Base-by-base conservation (phyloP, 2,888 invertebrate species). In the Latrodectus elegans region DNA sequence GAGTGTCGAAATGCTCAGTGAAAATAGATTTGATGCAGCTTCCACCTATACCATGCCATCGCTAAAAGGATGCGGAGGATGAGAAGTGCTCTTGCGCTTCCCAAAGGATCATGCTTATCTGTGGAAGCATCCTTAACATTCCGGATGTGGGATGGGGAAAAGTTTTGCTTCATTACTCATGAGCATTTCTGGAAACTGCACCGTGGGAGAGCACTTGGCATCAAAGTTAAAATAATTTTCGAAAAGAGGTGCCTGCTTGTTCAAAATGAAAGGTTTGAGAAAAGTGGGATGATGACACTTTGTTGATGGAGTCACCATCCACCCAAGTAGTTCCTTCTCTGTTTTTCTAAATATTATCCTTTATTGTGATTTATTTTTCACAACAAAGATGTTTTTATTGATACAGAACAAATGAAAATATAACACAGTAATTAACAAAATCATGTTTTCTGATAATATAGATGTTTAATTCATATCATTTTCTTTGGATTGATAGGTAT, bases 131-230 rank as follows among this genome's bases (percentile, higher is more conserved):
- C 68, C 79, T 85, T 74, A 85, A 79, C 79, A 74, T 85, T 74
- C 79, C 84, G 79, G 79, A 79, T 85, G 74, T 74, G 38, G 67
- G 52, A 51, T 60, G 60, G 10, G 60, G 60, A 60, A 38, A 38
- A 38, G 78, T 68, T 74, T 85, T 68, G 84, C 73, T 85, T 75
- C 74, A 85, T 85, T 85, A 85, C 84, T 79, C 79, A 78, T 26
- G 64, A 79, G 74, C 38, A 17, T 17, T 17, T 53, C 60, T 26
- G 55, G 55, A 73, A 53, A 26, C 51, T 17, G 26, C 55, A 55
- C 26, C 53, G 26, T 17, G 8, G 1, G 17, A 53, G 12, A 17
- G 67, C 67, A 68, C 38, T 38, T 38, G 38, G 38, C 38, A 38
- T 38, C 38, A 38, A 60, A 60, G n/a, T n/a, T 60, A 15, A 12